Percentiles rank a stretch among this genome's conserved stretches.
Evolutionary conservation across 2,113 vertebrate species (phyloP).

Genomic region (Pseudorectes ferrugineus): DNA sequence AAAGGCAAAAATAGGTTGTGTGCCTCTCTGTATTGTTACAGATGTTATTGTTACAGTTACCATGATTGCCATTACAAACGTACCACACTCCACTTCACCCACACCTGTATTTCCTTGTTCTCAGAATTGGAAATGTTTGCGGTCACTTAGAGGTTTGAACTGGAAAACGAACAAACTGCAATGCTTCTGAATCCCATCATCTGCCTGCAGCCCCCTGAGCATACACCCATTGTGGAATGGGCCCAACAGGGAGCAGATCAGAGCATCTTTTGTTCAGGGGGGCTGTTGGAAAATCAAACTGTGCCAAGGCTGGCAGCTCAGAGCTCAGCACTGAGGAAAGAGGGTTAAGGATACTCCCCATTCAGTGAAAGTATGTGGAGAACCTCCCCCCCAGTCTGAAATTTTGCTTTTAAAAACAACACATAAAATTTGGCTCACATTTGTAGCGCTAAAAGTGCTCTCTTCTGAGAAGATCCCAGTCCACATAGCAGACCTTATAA

Average conservation of each 20-base stretch:
- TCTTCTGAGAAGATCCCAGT: background rate
- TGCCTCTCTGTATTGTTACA: background rate
- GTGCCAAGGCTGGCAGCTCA: background rate
- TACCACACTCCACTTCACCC: background rate
- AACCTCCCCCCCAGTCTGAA: background rate
- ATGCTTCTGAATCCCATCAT: fast-evolving
- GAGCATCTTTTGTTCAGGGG: background rate
- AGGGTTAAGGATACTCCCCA: background rate
- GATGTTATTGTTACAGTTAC: background rate
- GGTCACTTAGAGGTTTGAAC: background rate
- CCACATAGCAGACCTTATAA: background rate
- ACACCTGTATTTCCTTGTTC: background rate
- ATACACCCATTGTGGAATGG: background rate
- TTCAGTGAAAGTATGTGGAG: background rate
- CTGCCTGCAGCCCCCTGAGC: background rate
- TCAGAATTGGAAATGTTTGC: background rate
- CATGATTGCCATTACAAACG: background rate
- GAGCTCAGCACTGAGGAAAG: background rate
- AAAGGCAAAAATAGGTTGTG: background rate
- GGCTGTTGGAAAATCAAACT: background rate
- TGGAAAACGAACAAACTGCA: background rate
- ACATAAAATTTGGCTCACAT: background rate
- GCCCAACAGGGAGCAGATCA: background rate
- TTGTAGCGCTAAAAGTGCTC: background rate
- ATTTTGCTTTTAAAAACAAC: background rate